Base-by-base conservation (phyloP, 2,888 invertebrate species). In the Meta bourneti region DNA sequence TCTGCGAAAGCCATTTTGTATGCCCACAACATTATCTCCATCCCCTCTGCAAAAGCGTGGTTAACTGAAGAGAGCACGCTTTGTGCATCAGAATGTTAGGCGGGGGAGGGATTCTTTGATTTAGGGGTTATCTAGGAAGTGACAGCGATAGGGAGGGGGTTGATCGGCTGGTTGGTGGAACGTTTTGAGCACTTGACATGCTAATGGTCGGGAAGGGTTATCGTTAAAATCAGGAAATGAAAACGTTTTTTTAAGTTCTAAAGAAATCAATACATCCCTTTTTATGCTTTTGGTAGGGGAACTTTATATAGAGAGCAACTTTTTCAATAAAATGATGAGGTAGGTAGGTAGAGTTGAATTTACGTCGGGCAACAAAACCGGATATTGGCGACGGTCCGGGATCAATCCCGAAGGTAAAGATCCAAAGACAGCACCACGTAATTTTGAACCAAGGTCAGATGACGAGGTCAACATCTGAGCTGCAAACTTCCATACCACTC, bases 1-100 rank as follows among this genome's bases (percentile, higher is more conserved):
- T 89, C 77, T 83, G 82, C 16, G 19, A 61, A 70, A 77, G 78
- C 34, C 87, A 91, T 87, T 91, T 91, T 83, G 87, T 91, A 91
- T 87, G 86, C 87, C n/a, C 69, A 54, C 82, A 78, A 78, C 91
- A 91, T 87, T 82, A 87, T 87, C 87, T 83, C 78, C 16, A 16
- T 34, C 19, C 54, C 61, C 34, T 34, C 34, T 4, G 34, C 34
- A 34, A 34, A n/a, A 34, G 34, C 34, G 79, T 19, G 61, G 79
- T 8, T 61, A 34, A 34, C 34, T 34, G 34, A 34, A 34, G 34
- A 34, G 61, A 61, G 11, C 61, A 61, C 61, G 11, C 13, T 5
- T 16, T 61, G 13, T 80, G 61, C 79, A 61, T 80, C 61, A 49
- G 49, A 16, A 16, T 78, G 61, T 52, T 8, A 7, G 61, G 4